Base-by-base conservation (phyloP, 2,888 invertebrate species). In the Caenorhabditis afra region DNA sequence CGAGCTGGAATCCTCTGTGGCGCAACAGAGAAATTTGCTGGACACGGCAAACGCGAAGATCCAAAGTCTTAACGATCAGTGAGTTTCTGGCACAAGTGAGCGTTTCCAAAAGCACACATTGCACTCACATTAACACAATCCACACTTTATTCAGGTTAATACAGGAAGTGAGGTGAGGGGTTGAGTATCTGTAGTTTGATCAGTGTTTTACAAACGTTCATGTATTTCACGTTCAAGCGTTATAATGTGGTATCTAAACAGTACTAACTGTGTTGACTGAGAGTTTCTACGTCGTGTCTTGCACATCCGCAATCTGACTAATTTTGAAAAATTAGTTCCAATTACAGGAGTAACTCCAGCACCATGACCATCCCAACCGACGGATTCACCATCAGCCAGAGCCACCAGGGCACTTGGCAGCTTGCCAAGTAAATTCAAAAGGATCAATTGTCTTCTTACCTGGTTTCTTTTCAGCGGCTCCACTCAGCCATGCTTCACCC, bases 1-100 rank as follows among this genome's bases (percentile, higher is more conserved):
- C 11, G 87, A 87, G 64, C 64, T 86, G 70, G 87, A 87, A 61
- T 67, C 85, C 29, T 82, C 81, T 10, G 71, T 85, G 44, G 84
- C 84, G 16, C 82, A 85, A 66, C 85, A 85, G 79, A 62, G 81
- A 59, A 81, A 81, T 68, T 85, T 85, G 79, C 80, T 82, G 55
- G 77, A 83, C 50, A 79, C 81, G 45, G 85, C 85, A 75, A 81
- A 78, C 65, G 62, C 61, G 55, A 81, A 83, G 61, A 81, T 85
- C 35, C 82, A 80, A 64, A 71, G 67, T 67, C 76, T 85, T 52
- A 83, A 82, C 62, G 84, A 84, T 23, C 61, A 82, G 85, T 79
- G 37, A 79, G 78, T 78, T 45, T n/a, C 44, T 3, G 2, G 7
- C 57, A 35, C 8, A 22, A 49, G 20, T 37, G 14, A 18, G 2